phyloP scores from a whole-genome alignment of 2,797 vertebrate species.

The Neosilurus hyrtlii region DNA sequence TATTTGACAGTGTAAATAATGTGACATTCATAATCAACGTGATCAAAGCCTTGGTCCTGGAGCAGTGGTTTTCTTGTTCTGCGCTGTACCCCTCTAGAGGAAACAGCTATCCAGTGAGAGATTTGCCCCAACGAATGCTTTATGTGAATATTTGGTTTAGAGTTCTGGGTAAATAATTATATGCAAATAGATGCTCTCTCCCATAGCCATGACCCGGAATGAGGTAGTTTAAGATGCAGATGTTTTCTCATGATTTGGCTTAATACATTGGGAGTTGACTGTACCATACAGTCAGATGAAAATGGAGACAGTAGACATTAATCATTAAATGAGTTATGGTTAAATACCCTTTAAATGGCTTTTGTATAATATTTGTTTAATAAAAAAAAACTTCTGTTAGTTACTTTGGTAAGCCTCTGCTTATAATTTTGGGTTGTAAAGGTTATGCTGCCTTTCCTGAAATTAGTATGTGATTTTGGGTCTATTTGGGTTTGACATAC shows the following conservation, averaged over 20 bases:
- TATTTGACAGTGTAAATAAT: conserved; percentile 72
- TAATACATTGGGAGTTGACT: conserved; percentile 19
- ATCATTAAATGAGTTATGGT: neutral
- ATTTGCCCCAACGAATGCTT: conserved; percentile 42
- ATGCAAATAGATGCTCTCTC: conserved; percentile 55
- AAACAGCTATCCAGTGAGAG: conserved; percentile 47
- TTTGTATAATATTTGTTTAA: neutral
- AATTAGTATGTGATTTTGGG: neutral
- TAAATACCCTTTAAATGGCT: neutral
- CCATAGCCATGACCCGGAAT: conserved; percentile 49
- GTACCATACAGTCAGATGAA: neutral
- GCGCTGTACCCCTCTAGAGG: conserved; percentile 18
- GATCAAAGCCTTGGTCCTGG: conserved; percentile 66
- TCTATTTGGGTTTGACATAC: conserved; percentile 26
- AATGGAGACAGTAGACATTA: conserved; percentile 13
- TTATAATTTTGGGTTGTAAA: neutral
- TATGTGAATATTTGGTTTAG: conserved; percentile 47
- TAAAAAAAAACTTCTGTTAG: neutral
- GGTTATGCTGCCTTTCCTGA: neutral
- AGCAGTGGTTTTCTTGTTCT: conserved; percentile 47
- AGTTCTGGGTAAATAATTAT: conserved; percentile 55
- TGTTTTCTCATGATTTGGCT: conserved; percentile 27
- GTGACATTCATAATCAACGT: conserved; percentile 66
- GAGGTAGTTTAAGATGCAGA: conserved; percentile 43
- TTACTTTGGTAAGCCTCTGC: neutral